Percentiles rank a stretch among this genome's conserved stretches.
These are phyloP conservation scores for Phalacrocorax carbo DNA, from an alignment of 2,113 vertebrate genomes.

Conservation along the genomic window DNA sequence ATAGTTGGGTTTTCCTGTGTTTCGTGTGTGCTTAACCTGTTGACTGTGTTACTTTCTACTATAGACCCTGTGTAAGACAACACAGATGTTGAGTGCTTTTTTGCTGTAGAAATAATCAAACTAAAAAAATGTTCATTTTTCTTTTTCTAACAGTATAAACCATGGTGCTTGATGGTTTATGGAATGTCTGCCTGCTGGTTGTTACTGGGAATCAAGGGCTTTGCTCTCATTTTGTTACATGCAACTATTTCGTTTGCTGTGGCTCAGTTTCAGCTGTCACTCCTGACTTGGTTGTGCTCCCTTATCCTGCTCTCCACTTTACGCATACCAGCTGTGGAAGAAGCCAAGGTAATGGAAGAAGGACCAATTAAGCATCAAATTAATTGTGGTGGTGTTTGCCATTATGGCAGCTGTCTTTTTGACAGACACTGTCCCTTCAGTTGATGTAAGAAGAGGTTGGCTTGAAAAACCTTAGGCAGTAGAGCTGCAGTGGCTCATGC, in stretches of 20 bases:
- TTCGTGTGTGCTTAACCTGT: background rate
- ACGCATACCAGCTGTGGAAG: conserved; percentile 81
- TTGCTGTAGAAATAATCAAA: background rate
- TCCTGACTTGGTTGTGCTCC: conserved; percentile 84
- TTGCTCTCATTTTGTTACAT: conserved; percentile 82
- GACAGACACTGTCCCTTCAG: background rate
- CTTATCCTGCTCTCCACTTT: conserved; percentile 85
- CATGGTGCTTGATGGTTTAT: conserved; percentile 80
- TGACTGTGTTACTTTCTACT: background rate
- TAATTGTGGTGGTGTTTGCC: background rate
- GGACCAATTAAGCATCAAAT: background rate
- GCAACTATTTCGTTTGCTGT: conserved; percentile 81
- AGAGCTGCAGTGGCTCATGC: background rate
- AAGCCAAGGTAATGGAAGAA: conserved; percentile 81
- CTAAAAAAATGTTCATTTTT: background rate
- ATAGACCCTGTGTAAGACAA: background rate
- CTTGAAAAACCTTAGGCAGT: background rate
- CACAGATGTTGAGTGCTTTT: background rate
- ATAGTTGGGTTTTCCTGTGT: background rate
- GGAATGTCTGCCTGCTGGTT: conserved; percentile 84
- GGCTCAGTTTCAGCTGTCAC: conserved; percentile 80
- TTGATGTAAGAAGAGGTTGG: background rate
- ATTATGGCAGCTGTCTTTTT: background rate
- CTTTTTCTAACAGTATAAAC: conserved; percentile 76
- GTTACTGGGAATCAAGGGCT: conserved; percentile 83